Conservation (phyloP, 2,113 vertebrate species). For the Narcine bancroftii region DNA sequence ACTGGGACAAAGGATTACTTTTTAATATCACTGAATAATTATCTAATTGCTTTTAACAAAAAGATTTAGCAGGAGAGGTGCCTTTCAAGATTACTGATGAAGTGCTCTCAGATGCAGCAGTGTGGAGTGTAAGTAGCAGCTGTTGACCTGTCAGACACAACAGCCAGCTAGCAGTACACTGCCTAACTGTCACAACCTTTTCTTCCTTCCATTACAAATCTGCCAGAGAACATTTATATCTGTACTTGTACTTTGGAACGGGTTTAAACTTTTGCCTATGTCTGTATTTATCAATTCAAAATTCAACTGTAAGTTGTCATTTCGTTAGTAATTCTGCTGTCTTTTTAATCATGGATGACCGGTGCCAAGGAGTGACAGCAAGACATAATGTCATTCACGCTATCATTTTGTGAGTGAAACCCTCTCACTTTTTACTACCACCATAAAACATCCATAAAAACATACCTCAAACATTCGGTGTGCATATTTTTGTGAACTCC, state of each 20-base stretch:
- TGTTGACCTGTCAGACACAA: constrained; percentile 46
- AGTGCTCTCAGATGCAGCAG: constrained; percentile 46
- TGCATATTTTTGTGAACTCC: constrained; percentile 19
- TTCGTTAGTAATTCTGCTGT: too few relatives aligned
- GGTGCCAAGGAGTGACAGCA: neutral
- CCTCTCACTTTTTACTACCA: neutral
- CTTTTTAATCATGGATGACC: neutral
- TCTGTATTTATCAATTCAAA: neutral
- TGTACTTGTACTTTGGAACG: neutral
- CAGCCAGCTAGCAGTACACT: constrained; percentile 65
- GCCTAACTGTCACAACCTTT: constrained; percentile 49
- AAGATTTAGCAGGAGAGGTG: neutral
- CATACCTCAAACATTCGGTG: constrained; percentile 24
- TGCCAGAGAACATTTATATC: neutral
- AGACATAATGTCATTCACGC: neutral
- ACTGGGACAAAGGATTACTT: neutral
- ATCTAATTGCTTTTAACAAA: neutral
- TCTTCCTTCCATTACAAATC: neutral
- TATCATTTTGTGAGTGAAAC: neutral
- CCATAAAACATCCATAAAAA: too few relatives aligned
- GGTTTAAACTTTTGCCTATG: too few relatives aligned
- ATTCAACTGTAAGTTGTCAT: neutral
- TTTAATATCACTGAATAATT: neutral
- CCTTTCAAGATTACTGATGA: neutral
- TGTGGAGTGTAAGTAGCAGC: constrained; percentile 58